Conservation (phyloP, 1,140 invertebrate genomes). For the Bombus confusus region DNA sequence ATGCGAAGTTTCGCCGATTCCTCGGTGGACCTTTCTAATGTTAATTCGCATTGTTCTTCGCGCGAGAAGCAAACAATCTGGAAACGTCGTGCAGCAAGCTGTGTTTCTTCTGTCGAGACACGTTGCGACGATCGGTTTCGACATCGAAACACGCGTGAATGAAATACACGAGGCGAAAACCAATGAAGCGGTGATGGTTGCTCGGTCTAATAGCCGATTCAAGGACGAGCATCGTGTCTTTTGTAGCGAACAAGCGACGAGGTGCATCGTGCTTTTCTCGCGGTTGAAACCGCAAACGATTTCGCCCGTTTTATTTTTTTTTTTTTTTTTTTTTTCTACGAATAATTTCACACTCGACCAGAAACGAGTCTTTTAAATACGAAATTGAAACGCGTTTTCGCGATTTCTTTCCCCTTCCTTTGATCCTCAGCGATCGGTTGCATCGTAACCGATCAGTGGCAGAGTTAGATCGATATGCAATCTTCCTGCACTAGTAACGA, state of each 20-base stretch:
- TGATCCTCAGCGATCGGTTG: too few species aligned
- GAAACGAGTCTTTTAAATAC: background rate
- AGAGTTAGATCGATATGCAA: too few species aligned
- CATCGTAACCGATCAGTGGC: too few species aligned
- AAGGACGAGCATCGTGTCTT: conserved; percentile 39
- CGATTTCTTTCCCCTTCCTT: background rate
- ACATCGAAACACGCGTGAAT: conserved; percentile 40
- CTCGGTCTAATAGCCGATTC: conserved; percentile 55
- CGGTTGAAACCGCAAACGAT: background rate
- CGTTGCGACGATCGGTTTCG: conserved; percentile 46
- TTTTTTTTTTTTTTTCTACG: too few species aligned
- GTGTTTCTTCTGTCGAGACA: conserved; percentile 8
- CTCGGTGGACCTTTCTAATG: background rate
- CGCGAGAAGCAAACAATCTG: background rate
- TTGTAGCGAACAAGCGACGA: background rate
- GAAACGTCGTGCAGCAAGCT: background rate
- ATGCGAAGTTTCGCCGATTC: background rate
- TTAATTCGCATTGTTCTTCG: background rate
- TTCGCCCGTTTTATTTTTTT: too few species aligned
- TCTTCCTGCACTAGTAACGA: too few species aligned
- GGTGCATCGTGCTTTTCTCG: conserved; percentile 25
- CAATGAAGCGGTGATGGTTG: conserved; percentile 48
- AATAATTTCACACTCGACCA: background rate
- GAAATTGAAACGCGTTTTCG: too few species aligned
- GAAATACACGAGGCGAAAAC: conserved; percentile 61